Percentiles rank a stretch among this genome's conserved stretches.
phyloP scores from a whole-genome alignment of 2,888 invertebrate species.

The Micoletzkya japonica region DNA sequence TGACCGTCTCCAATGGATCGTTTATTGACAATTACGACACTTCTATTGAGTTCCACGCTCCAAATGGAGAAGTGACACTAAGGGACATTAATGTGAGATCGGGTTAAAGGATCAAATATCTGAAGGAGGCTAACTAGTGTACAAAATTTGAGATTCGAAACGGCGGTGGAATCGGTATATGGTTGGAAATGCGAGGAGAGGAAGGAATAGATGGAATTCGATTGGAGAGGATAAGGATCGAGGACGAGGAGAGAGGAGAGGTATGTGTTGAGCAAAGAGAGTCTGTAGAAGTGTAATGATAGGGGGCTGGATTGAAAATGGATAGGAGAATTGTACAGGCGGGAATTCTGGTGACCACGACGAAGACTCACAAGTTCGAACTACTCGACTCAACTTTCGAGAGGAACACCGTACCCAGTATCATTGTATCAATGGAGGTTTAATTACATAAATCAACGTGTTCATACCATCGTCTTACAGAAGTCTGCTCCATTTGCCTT shows the following conservation, averaged over 20 bases:
- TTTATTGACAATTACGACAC: constrained; percentile 23
- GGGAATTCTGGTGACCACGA: background rate
- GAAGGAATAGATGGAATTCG: constrained; percentile 4
- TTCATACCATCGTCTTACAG: background rate
- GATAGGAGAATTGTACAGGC: background rate
- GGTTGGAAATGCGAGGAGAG: background rate
- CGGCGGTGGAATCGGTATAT: constrained; percentile 9
- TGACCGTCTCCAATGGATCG: constrained; percentile 2
- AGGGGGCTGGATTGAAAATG: background rate
- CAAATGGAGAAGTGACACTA: constrained; percentile 15
- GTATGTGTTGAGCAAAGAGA: background rate
- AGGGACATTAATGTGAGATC: constrained; percentile 6
- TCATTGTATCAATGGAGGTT: background rate
- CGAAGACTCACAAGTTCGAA: constrained; percentile 13
- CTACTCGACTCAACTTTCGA: constrained; percentile 21
- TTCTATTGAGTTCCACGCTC: constrained; percentile 24
- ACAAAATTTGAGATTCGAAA: constrained; percentile 7
- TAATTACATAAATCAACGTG: background rate
- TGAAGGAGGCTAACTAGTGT: background rate
- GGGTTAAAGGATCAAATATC: background rate
- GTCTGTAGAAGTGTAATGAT: background rate
- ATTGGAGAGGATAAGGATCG: constrained; percentile 10
- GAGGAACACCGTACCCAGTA: constrained; percentile 18
- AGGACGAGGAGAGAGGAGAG: constrained; percentile 24
- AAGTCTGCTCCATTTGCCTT: constrained; percentile 1